phyloP scores from a whole-genome alignment of 2,113 vertebrate genomes.

The Dromiciops gliroides region DNA sequence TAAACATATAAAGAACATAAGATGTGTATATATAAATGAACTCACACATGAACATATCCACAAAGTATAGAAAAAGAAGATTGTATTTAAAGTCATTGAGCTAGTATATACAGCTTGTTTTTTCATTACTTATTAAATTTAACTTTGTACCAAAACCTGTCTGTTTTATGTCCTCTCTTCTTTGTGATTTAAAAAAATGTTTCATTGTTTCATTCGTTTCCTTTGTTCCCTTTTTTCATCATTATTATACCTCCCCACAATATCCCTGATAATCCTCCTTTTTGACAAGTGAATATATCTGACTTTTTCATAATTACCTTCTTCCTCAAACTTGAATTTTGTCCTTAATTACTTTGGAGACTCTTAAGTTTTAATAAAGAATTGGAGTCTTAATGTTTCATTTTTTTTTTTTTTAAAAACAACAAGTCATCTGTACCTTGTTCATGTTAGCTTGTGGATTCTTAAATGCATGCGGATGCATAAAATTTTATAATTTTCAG shows the following conservation, averaged over 20 bases:
- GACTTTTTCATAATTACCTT: background rate
- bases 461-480: no score
- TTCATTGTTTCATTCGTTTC: background rate
- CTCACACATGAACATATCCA: background rate
- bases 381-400: background rate
- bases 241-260: background rate
- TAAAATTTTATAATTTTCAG: conserved; percentile 38
- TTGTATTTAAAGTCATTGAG: background rate
- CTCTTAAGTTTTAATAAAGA: conserved; percentile 13
- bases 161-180: background rate
- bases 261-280: background rate
- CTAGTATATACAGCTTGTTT: background rate
- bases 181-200: background rate
- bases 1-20: background rate
- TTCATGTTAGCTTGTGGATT: background rate
- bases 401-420: conserved; percentile 5
- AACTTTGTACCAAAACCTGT: background rate
- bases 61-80: background rate
- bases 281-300: background rate
- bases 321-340: background rate
- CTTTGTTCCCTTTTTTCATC: background rate
- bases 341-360: background rate
- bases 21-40: background rate
- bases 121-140: background rate
- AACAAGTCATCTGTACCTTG: background rate